Conservation (phyloP, 1,140 invertebrate genomes). For the Artemia franciscana region DNA sequence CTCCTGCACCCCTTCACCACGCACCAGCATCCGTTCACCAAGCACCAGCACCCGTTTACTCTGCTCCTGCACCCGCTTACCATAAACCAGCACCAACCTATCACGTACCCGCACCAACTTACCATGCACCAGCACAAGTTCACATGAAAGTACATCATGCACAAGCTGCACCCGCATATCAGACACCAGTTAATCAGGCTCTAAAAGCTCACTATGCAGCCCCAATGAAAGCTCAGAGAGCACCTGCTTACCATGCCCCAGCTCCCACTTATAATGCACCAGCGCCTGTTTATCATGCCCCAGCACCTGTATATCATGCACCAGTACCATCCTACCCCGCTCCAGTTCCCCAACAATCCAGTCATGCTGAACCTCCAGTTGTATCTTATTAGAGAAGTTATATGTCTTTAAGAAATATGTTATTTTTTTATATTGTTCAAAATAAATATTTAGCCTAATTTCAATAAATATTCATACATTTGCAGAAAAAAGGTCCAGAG, state of each 20-base stretch:
- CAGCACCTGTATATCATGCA: conserved; percentile 2
- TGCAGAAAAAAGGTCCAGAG: too few relatives aligned
- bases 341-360: background rate
- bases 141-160: conserved; percentile 1
- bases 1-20: conserved; percentile 1
- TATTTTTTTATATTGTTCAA: too few relatives aligned
- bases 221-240: background rate
- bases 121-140: background rate
- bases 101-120: background rate
- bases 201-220: background rate
- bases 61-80: conserved; percentile 5
- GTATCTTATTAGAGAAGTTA: too few relatives aligned
- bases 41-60: conserved; percentile 5
- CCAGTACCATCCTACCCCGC: background rate
- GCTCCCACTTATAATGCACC: conserved; percentile 1
- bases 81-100: background rate
- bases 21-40: conserved; percentile 1
- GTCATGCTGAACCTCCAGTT: too few relatives aligned
- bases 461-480: too few relatives aligned
- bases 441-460: too few relatives aligned
- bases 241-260: conserved; percentile 3
- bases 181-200: too few relatives aligned
- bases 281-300: conserved; percentile 4
- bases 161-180: background rate
- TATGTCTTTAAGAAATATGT: too few relatives aligned